These are phyloP conservation scores for Rhea americana DNA, from an alignment of 2,113 vertebrate species.

Conservation along the genomic window DNA sequence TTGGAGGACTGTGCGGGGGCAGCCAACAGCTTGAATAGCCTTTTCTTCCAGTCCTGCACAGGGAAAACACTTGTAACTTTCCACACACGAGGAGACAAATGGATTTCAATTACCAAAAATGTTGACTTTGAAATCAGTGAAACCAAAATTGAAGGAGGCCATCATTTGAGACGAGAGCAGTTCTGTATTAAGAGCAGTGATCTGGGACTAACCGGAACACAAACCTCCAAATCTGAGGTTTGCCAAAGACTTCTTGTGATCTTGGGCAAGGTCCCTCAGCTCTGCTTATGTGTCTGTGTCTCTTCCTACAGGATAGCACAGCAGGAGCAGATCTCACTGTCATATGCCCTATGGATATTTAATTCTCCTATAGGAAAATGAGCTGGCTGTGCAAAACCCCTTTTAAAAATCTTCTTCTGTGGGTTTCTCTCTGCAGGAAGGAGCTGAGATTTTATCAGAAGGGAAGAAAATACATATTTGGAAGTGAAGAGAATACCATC, in stretches of 20 bases:
- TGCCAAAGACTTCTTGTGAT: neutral
- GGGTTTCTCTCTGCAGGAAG: neutral
- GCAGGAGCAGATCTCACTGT: neutral
- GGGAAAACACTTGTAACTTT: accelerated
- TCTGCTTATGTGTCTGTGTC: accelerated
- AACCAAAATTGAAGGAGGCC: neutral
- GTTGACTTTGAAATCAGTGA: neutral
- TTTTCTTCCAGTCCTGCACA: neutral
- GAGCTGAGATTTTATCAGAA: neutral
- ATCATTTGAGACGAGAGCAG: neutral
- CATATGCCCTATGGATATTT: neutral
- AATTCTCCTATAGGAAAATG: neutral
- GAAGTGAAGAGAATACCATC: neutral
- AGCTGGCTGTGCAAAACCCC: neutral
- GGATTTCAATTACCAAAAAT: neutral
- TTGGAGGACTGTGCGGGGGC: neutral
- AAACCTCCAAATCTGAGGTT: neutral
- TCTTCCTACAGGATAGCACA: neutral
- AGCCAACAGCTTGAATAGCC: neutral
- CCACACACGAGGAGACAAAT: neutral
- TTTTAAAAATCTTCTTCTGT: accelerated
- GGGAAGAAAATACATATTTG: neutral
- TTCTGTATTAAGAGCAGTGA: neutral
- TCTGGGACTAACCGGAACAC: neutral
- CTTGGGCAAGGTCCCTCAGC: neutral